Base-by-base conservation (phyloP, 2,888 invertebrate species). In the Galeruca laticollis region DNA sequence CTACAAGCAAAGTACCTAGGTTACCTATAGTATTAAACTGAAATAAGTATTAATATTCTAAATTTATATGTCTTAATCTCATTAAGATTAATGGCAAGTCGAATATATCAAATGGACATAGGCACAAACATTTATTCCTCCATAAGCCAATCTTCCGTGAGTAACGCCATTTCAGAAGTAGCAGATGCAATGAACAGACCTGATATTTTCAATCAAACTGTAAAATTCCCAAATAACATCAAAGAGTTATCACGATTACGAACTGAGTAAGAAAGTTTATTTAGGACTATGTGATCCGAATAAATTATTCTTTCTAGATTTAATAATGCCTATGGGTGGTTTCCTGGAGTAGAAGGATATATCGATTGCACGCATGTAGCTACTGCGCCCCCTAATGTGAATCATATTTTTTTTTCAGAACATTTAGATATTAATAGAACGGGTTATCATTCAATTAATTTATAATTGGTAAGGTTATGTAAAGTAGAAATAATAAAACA, bases 381-480 rank as follows among this genome's bases (percentile, higher is more conserved):
- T 21, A 54, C 31, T 6, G 2, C 5, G 9, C 26, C 54, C 11
- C 54, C 21, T 20, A 20, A 60, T 9, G 13, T n/a, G 13, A 2
- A 60, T 20, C 20, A 20, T 43, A 10, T 11, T 2, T 5, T 43
- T 40, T 60, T 21, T 20, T 26, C 60, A 20, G 60, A 60, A 43
- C 18, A 20, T 40, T 9, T 60, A 21, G 20, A 60, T 43, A 47
- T 63, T 9, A 63, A 63, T 20, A 33, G 52, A n/a, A 63, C 54
- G 40, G 54, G 37, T 21, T 63, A 52, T 40, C 21, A 63, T 40
- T 63, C 63, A 20, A 52, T 63, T 20, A 63, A 63, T 63, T 35
- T 63, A n/a, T 37, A 63, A 37, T 37, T 63, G 40, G 60, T 60
- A n/a, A n/a, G n/a, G n/a, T n/a, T n/a, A n/a, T n/a, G n/a, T n/a